Conservation (phyloP, 2,888 invertebrate species). For the Hemicrepidius hirtus region DNA sequence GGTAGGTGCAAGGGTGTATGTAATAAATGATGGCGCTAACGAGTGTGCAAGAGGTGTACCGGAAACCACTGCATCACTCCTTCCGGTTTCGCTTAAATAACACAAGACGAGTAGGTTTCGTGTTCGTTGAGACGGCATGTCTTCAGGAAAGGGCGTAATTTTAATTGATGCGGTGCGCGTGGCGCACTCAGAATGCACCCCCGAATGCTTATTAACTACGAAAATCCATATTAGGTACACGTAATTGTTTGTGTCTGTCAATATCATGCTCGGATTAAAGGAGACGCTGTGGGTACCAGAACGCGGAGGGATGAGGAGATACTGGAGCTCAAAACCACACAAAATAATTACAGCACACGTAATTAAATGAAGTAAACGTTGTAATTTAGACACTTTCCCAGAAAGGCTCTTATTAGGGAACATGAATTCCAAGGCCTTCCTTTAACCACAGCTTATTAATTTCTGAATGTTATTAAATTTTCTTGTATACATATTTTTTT, state of each 20-base stretch:
- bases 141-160: slow-evolving; percentile 38
- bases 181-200: slow-evolving; percentile 29
- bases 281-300: slow-evolving; percentile 17
- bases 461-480: neutral
- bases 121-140: slow-evolving; percentile 34
- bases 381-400: slow-evolving; percentile 17
- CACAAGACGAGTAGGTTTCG: slow-evolving; percentile 40
- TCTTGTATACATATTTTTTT: neutral
- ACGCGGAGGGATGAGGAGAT: slow-evolving; percentile 2
- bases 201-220: slow-evolving; percentile 40
- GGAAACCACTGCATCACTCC: slow-evolving; percentile 62
- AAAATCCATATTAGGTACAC: slow-evolving; percentile 42
- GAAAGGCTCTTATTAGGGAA: slow-evolving; percentile 20
- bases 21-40: slow-evolving; percentile 61
- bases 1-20: slow-evolving; percentile 54
- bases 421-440: slow-evolving; percentile 20
- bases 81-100: slow-evolving; percentile 59
- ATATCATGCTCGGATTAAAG: slow-evolving; percentile 35
- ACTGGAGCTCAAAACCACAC: slow-evolving; percentile 26
- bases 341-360: slow-evolving; percentile 33
- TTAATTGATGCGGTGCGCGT: slow-evolving; percentile 47
- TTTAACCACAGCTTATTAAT: slow-evolving; percentile 6
- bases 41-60: slow-evolving; percentile 60
- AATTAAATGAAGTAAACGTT: slow-evolving; percentile 35
- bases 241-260: slow-evolving; percentile 43